Base-by-base conservation (phyloP, 2,113 vertebrate genomes). In the Chrysemys picta region DNA sequence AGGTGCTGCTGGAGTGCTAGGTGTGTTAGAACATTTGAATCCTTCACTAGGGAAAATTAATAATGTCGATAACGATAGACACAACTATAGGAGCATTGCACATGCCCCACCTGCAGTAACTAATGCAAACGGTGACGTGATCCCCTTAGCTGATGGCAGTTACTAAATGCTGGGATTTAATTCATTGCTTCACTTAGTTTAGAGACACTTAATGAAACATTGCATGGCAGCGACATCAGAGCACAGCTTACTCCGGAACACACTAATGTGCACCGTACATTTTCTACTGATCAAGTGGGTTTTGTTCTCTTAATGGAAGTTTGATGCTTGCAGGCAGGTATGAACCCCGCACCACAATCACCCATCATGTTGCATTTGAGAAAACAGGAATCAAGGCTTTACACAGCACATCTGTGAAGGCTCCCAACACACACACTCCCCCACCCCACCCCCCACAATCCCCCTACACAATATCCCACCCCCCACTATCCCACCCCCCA, bases 111-210 rank as follows among this genome's bases (percentile, higher is more conserved):
- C 0, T 0, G 0, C 1, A 85, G 38, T 50, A 65, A 62, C 13
- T 54, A 1, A 52, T 45, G 72, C 89, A 42, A 17, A 0, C 0
- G 0, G 47, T 3, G 53, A 49, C 53, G 42, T 31, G 0, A 3
- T 52, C 86, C 21, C 85, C 19, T 52, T 24, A 80, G 4, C 47
- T 22, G 21, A 53, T 42, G 45, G 81, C 1, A 2, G 10, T 9
- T 50, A 17, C 4, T 78, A 50, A 4, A 29, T 1, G 1, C 17
- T 3, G 1, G 35, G 2, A 13, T 47, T 56, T n/a, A 27, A 72
- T 11, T 62, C 17, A n/a, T 2, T 14, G 75, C 57, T 72, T 49
- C 76, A 6, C 50, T 29, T 5, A 54, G 19, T 54, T 80, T 7
- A 38, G 56, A n/a, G 17, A 69, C 84, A 49, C 31, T 4, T n/a